phyloP scores from a whole-genome alignment of 2,888 invertebrate species.

The Vandiemenella viatica region DNA sequence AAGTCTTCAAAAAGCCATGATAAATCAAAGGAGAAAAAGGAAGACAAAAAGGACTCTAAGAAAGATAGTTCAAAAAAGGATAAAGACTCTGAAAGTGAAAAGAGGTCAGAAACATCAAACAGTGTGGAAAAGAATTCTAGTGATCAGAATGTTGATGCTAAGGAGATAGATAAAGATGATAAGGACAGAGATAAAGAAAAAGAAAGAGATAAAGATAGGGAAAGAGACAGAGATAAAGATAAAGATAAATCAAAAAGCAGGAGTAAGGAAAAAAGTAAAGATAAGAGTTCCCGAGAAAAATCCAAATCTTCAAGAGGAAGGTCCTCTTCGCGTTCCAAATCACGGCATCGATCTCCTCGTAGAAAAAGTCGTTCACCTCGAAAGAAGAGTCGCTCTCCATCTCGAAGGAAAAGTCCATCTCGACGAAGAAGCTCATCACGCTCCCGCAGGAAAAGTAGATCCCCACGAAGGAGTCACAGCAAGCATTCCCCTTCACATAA shows the following conservation, averaged over 20 bases:
- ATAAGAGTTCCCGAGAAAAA: slow-evolving; percentile 11
- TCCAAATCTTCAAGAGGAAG: slow-evolving; percentile 12
- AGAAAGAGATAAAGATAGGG: slow-evolving; percentile 21
- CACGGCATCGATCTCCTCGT: slow-evolving; percentile 14
- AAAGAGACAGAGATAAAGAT: slow-evolving; percentile 10
- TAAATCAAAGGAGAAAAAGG: slow-evolving; percentile 23
- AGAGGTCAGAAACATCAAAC: slow-evolving; percentile 1
- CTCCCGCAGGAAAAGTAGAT: slow-evolving; percentile 19
- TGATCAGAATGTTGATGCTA: neutral
- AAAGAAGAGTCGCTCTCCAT: slow-evolving; percentile 25
- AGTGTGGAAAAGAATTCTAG: slow-evolving; percentile 16
- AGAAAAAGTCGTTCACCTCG: slow-evolving; percentile 16
- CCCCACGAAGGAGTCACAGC: slow-evolving; percentile 16
- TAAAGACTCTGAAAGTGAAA: slow-evolving; percentile 7
- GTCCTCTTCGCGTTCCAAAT: slow-evolving; percentile 15
- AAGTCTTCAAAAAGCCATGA: slow-evolving; percentile 29
- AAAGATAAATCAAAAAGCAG: slow-evolving; percentile 6
- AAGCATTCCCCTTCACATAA: slow-evolving; percentile 12
- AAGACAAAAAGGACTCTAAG: slow-evolving; percentile 13
- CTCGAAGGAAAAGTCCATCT: slow-evolving; percentile 31
- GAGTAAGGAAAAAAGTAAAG: slow-evolving; percentile 10
- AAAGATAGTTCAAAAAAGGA: slow-evolving; percentile 6
- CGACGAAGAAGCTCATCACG: slow-evolving; percentile 18
- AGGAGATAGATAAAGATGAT: too few relatives aligned
- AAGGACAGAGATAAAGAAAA: too few relatives aligned